Evolutionary conservation across 2,797 vertebrate species (phyloP).

Genomic region (Gambusia yucatana): DNA sequence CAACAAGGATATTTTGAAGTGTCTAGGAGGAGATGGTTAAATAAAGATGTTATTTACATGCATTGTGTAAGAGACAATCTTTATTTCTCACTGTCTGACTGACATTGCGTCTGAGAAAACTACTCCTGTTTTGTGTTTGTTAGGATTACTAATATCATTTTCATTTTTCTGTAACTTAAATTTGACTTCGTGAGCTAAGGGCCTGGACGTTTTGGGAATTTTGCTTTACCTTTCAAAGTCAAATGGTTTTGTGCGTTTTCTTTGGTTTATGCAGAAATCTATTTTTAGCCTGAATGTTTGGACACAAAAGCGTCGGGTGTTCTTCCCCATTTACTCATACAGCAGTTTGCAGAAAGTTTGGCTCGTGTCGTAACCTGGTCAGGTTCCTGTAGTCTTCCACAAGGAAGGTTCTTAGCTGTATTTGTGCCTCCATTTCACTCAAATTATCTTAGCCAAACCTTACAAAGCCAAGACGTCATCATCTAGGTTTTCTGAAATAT

Average conservation of each 20-base stretch:
- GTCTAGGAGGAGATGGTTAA: not conserved
- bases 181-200: not conserved
- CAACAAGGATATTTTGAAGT: not conserved
- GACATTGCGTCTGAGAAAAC: not conserved
- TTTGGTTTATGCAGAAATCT: not conserved
- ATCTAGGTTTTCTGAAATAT: not conserved
- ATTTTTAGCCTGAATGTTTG: not conserved
- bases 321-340: not conserved
- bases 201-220: not conserved
- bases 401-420: not conserved
- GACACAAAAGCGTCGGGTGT: not conserved
- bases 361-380: not conserved
- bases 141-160: not conserved
- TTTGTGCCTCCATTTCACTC: not conserved
- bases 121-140: not conserved
- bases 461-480: not conserved
- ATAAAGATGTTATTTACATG: not conserved
- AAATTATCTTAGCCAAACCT: not conserved
- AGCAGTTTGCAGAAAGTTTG: not conserved
- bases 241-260: not conserved
- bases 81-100: not conserved
- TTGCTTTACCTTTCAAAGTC: not conserved
- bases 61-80: not conserved
- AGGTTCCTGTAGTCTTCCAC: too few relatives aligned
- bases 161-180: not conserved